A percentile compares a stretch with the other conserved stretches of the same genome.
Evolutionary conservation across 2,888 invertebrate species (phyloP).

Genomic region (Chaetogeoica ovagalla): DNA sequence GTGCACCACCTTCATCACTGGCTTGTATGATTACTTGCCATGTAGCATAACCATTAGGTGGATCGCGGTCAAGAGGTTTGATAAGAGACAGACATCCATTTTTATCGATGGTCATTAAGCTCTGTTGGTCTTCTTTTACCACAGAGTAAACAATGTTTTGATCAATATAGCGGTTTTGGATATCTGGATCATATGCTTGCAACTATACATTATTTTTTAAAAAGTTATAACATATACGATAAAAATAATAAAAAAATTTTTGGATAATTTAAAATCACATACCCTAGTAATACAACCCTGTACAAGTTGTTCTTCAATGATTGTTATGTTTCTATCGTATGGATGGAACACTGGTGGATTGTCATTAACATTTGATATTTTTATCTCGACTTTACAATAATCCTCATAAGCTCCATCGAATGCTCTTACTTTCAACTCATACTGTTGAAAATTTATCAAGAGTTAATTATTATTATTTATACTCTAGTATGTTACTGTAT

Average conservation of each 20-base stretch:
- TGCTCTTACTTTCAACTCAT: slow-evolving; percentile 79
- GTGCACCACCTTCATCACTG: slow-evolving; percentile 72
- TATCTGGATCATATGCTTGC: slow-evolving; percentile 83
- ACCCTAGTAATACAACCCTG: slow-evolving; percentile 74
- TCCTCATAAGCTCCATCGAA: slow-evolving; percentile 84
- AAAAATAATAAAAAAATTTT: not conserved
- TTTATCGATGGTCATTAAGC: slow-evolving; percentile 73
- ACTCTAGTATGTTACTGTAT: too few relatives aligned
- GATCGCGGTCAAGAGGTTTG: slow-evolving; percentile 84
- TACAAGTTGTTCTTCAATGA: slow-evolving; percentile 73
- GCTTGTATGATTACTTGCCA: slow-evolving; percentile 74
- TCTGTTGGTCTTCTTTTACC: slow-evolving; percentile 72
- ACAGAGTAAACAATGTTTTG: slow-evolving; percentile 79
- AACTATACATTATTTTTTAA: slow-evolving; percentile 59
- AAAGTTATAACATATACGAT: not conserved
- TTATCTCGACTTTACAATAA: slow-evolving; percentile 79
- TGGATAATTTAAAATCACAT: slow-evolving; percentile 56
- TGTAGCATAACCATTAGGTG: slow-evolving; percentile 79
- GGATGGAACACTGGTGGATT: slow-evolving; percentile 81
- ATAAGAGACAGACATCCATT: slow-evolving; percentile 74
- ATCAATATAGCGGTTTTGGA: slow-evolving; percentile 72
- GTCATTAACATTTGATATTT: slow-evolving; percentile 89
- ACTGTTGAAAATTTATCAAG: slow-evolving; percentile 61
- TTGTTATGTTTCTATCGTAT: slow-evolving; percentile 72
- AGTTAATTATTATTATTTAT: not conserved